Percentiles rank a stretch among this genome's conserved stretches.
Evolutionary conservation across 2,113 vertebrate genomes (phyloP).

Genomic region (Oreamnos americanus): DNA sequence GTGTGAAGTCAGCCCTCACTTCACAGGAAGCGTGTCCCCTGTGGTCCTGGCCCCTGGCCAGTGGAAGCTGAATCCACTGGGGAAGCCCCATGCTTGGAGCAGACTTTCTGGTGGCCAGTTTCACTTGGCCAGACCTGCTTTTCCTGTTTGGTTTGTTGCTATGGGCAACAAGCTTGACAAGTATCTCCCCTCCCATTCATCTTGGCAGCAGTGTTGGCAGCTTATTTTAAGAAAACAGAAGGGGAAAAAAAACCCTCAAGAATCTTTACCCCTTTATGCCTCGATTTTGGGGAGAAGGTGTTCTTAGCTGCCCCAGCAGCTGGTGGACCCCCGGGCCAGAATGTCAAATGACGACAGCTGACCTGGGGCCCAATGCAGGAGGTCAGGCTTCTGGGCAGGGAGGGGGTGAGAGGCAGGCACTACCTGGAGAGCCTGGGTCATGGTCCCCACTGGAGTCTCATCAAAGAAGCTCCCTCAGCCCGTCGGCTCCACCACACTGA

Average conservation of each 20-base stretch:
- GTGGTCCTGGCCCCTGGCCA: background rate
- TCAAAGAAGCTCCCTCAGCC: background rate
- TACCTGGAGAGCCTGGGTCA: background rate
- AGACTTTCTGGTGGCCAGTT: background rate
- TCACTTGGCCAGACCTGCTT: slow-evolving; percentile 61
- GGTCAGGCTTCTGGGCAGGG: background rate
- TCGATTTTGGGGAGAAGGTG: background rate
- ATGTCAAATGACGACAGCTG: background rate
- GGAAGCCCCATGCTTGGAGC: background rate
- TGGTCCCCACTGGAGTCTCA: accelerated
- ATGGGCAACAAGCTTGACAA: background rate
- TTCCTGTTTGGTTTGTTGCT: slow-evolving; percentile 67
- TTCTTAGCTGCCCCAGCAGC: accelerated
- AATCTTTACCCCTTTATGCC: background rate
- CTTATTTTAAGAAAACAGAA: slow-evolving; percentile 45
- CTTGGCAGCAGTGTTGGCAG: background rate
- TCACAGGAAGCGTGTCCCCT: background rate
- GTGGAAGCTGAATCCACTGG: background rate
- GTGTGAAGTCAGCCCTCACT: background rate
- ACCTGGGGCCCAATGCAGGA: background rate
- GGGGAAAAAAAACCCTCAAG: background rate
- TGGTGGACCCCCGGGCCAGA: background rate
- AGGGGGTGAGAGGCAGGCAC: no score
- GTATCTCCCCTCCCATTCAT: background rate
- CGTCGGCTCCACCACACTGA: accelerated